Evolutionary conservation across 30 jellyfish, hydroid and myxozoan species (phyloP), one percentile per base, ranked within the genome.

Genomic region (Nemopilema nomurai): DNA sequence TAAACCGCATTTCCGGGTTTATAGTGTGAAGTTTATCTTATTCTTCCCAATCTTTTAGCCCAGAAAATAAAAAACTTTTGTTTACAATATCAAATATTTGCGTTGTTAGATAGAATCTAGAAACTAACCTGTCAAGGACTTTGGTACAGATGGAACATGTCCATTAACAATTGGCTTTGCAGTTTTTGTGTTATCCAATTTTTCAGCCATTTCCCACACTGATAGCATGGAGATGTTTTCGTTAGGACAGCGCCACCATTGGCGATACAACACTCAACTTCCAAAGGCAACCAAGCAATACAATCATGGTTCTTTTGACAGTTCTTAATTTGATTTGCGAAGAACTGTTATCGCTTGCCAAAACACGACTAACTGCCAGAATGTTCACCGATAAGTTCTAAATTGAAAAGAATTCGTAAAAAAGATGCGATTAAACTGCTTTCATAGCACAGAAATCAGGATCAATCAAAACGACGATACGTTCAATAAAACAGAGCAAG

Each of bases 91-190:
- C 6, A 3, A 41, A 41, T 41, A 41, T 41, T 41, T 41, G 6
- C 57, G 6, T 41, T 41, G 6, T 6, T 41, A 41, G 9, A 41
- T 41, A 41, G 13, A 41, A 13, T 41, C 13, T 6, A 70, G 1
- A 16, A 17, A 73, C 83, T 33, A 30, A 65, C 86, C 84, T 49
- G 87, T 22, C n/a, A 41, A 51, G 20, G 87, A 73, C 77, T 84
- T 84, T 49, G 87, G 93, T 3, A 67, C 79, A 22, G 93, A 51
- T 20, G 87, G 87, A 25, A 84, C 77, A 71, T 84, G 93, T 28
- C 93, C 93, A 74, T 84, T 84, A 4, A 75, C 49, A 31, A 78
- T n/a, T 31, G 80, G 79, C 25, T 41, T 80, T 26, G n/a, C 71
- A 41, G 26, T 65, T 0, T 53, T 53, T 23, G 17, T 52, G 52